Base-by-base conservation (phyloP, 2,888 invertebrate species). In the Pristionchus arcanus region DNA sequence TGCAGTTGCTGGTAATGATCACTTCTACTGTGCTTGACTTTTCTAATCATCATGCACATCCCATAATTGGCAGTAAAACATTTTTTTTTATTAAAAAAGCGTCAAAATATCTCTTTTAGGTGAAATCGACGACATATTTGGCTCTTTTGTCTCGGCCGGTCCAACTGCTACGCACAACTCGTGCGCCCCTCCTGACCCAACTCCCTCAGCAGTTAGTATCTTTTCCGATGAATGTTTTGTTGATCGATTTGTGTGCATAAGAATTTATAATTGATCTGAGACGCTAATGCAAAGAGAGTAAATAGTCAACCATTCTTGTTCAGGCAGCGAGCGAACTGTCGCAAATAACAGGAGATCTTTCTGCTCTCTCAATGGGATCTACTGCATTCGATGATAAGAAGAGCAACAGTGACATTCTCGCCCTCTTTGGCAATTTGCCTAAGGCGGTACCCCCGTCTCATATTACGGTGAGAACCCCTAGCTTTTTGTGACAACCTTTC, bases 121-220 rank as follows among this genome's bases (percentile, higher is more conserved):
- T 21, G 92, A 94, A 74, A 89, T 94, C 25, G 94, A 94, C 66
- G 94, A 94, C 90, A 89, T 93, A 37, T 94, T 94, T 84, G 94
- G 94, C 19, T 91, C 93, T 28, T 93, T 94, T 25, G 94, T 94
- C 16, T 93, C 93, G 7, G 94, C 93, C 2, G 68, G 87, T 21
- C 74, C 87, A 5, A 74, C 87, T 3, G 31, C 74, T n/a, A 25
- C 63, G 21, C 3, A 49, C 11, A 42, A 28, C 15, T 53, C 81
- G 16, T 16, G 31, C 7, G n/a, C 87, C 0, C 66, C 87, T 13
- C 28, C 87, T 34, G 87, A 53, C 28, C 63, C 87, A 2, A 21
- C 31, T 19, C 87, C 81, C 2, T 81, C 84, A 9, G 55, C 59
- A 34, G 87, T 87, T n/a, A 4, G 66, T n/a, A 9, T 49, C 11